Evolutionary conservation across 2,797 vertebrate species (phyloP).

Genomic region (Valencia hispanica): DNA sequence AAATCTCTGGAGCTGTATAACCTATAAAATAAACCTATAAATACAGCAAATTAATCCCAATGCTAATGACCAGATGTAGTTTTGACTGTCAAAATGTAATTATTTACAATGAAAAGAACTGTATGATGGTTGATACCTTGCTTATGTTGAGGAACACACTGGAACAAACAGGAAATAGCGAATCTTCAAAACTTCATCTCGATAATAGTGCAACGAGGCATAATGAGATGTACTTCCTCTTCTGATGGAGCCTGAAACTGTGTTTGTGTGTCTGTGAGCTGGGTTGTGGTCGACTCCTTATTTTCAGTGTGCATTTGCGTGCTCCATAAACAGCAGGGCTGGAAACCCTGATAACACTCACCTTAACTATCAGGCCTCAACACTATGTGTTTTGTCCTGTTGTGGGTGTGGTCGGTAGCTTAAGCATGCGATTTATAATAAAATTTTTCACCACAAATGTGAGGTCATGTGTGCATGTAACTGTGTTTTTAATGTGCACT

Average conservation of each 20-base stretch:
- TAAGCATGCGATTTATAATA: constrained; percentile 5
- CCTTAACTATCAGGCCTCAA: constrained; percentile 8
- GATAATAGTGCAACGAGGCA: constrained; percentile 24
- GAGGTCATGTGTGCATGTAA: neutral
- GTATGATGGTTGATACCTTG: neutral
- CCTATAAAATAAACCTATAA: neutral
- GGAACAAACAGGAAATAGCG: neutral
- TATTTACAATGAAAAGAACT: neutral
- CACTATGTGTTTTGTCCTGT: neutral
- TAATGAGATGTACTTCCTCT: constrained; percentile 31
- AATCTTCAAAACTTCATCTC: constrained; percentile 39
- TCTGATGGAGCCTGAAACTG: constrained; percentile 16
- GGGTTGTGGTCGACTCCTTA: constrained; percentile 31
- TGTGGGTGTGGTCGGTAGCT: neutral
- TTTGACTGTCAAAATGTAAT: neutral
- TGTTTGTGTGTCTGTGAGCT: neutral
- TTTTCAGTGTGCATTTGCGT: constrained; percentile 32
- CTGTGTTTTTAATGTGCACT: constrained; percentile 2
- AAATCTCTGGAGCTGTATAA: neutral
- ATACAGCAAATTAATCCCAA: neutral
- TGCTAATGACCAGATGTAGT: neutral
- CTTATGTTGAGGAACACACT: neutral
- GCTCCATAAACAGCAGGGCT: constrained; percentile 20
- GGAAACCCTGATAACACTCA: constrained; percentile 38
- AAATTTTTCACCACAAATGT: constrained; percentile 12